Evolutionary conservation across 2,797 vertebrate species (phyloP), one percentile per base, ranked within the genome.

Genomic region (Sebastes variabilis): DNA sequence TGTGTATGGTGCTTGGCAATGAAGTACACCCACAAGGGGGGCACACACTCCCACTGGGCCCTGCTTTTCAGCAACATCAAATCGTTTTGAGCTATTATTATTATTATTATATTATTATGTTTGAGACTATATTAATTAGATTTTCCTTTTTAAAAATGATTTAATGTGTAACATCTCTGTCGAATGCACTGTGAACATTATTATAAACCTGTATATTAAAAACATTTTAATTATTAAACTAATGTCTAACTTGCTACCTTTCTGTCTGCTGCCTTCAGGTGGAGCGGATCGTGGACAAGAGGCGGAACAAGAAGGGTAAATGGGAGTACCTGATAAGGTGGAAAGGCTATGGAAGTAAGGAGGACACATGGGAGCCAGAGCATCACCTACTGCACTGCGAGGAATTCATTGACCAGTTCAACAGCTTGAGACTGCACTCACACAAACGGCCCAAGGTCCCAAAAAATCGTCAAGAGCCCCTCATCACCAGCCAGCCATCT

Each of bases 281-380:
- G 65, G 98, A 99, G 92, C 97, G 97, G 85, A 99, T 99, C 65
- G 97, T 99, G 79, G 98, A 99, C 95, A 99, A 98, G 93, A 96
- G 98, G 84, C 98, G 97, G 93, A 99, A 98, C 94, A 99, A 97
- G 90, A 99, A 99, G 87, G 98, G 98, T 4, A 99, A 99, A 89
- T 99, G 98, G 97, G 98, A 99, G 84, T 99, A 98, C 87, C 95
- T 99, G 22, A 99, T 99, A 83, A 95, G 98, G 71, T 99, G 98
- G 98, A 99, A 99, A 94, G 98, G 98, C 65, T 99, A 99, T 0
- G 97, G 98, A 61, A 97, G 97, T 90, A 97, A 97, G 1, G 98
- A 98, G 91, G 98, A 99, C 93, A 99, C 98, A 0, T 99, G 98
- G 98, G 98, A 99, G 90, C 98, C 98, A 0, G 97, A 99, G 72